Evolutionary conservation across 2,888 invertebrate species (phyloP).

Genomic region (Lasioglossum lativentre): DNA sequence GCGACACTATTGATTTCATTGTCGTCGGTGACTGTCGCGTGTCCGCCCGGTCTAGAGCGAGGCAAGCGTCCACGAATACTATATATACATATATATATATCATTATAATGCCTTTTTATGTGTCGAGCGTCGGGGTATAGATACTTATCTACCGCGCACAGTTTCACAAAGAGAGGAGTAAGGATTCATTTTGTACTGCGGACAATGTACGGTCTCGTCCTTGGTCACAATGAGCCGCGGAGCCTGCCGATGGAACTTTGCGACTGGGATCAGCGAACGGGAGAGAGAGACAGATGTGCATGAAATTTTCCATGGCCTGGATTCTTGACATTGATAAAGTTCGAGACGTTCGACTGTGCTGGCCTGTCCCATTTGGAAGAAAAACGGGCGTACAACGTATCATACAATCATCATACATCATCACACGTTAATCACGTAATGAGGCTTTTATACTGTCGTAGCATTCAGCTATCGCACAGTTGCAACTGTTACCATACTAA

Average conservation of each 20-base stretch:
- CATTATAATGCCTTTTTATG: constrained; percentile 13
- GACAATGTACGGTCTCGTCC: constrained; percentile 50
- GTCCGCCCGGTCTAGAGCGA: not conserved
- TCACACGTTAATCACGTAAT: not conserved
- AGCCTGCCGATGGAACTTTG: constrained; percentile 61
- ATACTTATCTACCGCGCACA: constrained; percentile 33
- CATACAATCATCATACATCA: not conserved
- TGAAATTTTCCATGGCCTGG: constrained; percentile 1
- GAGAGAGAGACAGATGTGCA: not conserved
- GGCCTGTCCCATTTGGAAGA: not conserved
- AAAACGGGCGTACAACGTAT: not conserved
- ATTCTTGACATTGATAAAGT: constrained; percentile 9
- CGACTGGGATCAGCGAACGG: constrained; percentile 36
- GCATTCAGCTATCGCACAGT: not conserved
- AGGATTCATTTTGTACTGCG: constrained; percentile 39
- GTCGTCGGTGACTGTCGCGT: not conserved
- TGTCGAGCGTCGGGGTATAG: constrained; percentile 19
- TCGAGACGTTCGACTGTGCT: too few relatives aligned
- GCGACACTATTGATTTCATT: constrained; percentile 26
- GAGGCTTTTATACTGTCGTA: not conserved
- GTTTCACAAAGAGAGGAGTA: constrained; percentile 32
- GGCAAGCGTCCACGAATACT: not conserved
- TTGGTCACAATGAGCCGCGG: constrained; percentile 70
- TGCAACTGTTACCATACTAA: not conserved
- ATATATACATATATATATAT: not conserved